Evolutionary conservation across 2,888 invertebrate species (phyloP).

Genomic region (Parasteatoda lunata): DNA sequence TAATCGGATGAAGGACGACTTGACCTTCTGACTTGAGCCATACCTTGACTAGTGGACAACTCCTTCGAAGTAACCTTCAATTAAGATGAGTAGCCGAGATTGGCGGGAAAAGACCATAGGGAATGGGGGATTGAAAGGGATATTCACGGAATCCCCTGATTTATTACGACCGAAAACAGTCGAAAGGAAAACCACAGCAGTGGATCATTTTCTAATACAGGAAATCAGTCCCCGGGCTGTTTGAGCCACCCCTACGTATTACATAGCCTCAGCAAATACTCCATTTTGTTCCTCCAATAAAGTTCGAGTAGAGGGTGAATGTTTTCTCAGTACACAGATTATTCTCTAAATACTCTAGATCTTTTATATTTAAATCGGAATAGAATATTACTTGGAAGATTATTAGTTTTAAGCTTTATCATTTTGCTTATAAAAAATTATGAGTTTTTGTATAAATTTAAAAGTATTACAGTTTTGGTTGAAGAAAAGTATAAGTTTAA

Average conservation of each 20-base stretch:
- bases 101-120: constrained; percentile 6
- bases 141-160: constrained; percentile 61
- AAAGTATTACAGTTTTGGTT: too few species aligned
- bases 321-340: constrained; percentile 37
- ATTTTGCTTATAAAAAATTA: too few species aligned
- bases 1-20: constrained; percentile 53
- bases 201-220: constrained; percentile 64
- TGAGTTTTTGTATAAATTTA: too few species aligned
- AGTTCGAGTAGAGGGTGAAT: constrained; percentile 10
- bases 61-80: constrained; percentile 34
- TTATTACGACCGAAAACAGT: constrained; percentile 58
- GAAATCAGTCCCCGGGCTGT: constrained; percentile 55
- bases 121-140: constrained; percentile 40
- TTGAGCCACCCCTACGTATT: constrained; percentile 52
- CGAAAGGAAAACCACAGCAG: constrained; percentile 56
- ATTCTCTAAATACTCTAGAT: background rate
- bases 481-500: too few species aligned
- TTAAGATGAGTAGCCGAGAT: constrained; percentile 36
- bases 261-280: constrained; percentile 51
- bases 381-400: too few species aligned
- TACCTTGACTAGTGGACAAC: constrained; percentile 47
- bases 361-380: too few species aligned
- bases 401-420: too few species aligned
- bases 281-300: constrained; percentile 38
- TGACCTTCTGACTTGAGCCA: constrained; percentile 32